A percentile compares a stretch with the other conserved stretches of the same genome.
Evolutionary conservation across 1,140 invertebrate genomes (phyloP).

Genomic region (Caenorhabditis briggsae): DNA sequence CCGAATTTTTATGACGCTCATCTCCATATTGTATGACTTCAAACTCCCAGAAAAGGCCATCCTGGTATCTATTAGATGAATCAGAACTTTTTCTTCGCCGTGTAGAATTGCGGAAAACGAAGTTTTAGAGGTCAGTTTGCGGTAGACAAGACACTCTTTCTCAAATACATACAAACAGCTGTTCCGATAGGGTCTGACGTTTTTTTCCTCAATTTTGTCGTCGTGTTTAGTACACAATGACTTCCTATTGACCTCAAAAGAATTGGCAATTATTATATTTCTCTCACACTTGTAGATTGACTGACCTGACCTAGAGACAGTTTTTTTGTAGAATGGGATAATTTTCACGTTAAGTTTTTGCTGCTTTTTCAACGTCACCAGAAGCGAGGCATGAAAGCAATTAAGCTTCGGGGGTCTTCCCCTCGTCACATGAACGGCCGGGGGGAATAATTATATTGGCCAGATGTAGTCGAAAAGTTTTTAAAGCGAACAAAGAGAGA

Average conservation of each 20-base stretch:
- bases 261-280: background rate
- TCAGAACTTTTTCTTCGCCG: background rate
- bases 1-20: background rate
- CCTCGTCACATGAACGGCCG: constrained; percentile 35
- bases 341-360: background rate
- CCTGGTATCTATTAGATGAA: background rate
- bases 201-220: background rate
- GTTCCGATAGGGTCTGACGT: constrained; percentile 29
- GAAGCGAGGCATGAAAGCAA: background rate
- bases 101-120: constrained; percentile 2
- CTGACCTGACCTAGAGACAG: background rate
- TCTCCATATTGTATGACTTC: background rate
- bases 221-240: background rate
- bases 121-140: constrained; percentile 37
- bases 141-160: background rate
- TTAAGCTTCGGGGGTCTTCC: background rate
- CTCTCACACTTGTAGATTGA: background rate
- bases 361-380: constrained; percentile 24
- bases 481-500: background rate
- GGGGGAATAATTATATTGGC: constrained; percentile 26
- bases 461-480: constrained; percentile 28
- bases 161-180: constrained; percentile 6
- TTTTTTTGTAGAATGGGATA: background rate
- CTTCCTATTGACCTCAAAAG: background rate
- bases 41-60: background rate